These are phyloP conservation scores for Dinomys branickii DNA, from an alignment of 2,113 vertebrate genomes.

Conservation along the genomic window DNA sequence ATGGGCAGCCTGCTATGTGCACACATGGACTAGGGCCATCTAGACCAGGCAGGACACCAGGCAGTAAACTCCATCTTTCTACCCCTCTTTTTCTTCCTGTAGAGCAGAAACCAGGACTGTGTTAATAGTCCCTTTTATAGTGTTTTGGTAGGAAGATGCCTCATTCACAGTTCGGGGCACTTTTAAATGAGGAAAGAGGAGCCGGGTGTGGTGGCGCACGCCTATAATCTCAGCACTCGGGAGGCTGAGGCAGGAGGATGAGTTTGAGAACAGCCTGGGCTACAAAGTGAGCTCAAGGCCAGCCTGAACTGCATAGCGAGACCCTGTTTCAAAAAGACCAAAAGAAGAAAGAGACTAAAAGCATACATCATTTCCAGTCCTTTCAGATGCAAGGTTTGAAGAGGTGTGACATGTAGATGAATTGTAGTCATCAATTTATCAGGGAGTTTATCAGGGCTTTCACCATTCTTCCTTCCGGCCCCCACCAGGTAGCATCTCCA, in stretches of 20 bases:
- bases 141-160: constrained; percentile 37
- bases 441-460: not conserved
- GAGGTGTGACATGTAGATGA: not conserved
- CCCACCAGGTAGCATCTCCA: too few species aligned
- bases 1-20: not conserved
- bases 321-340: too few species aligned
- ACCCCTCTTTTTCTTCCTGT: not conserved
- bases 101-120: not conserved
- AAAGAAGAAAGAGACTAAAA: constrained; percentile 7
- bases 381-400: constrained; percentile 22
- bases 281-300: too few species aligned
- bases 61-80: not conserved
- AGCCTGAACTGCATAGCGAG: too few species aligned
- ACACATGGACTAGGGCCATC: not conserved
- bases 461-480: not conserved
- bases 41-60: not conserved
- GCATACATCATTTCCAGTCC: constrained; percentile 51
- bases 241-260: too few species aligned
- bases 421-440: not conserved
- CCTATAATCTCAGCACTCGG: too few species aligned
- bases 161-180: constrained; percentile 60
- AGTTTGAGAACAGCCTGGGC: too few species aligned
- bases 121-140: constrained; percentile 22
- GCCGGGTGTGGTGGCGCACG: too few species aligned
- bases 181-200: constrained; percentile 7